These are phyloP conservation scores for Venturia canescens DNA, from an alignment of 1,140 invertebrate genomes.

Conservation along the genomic window DNA sequence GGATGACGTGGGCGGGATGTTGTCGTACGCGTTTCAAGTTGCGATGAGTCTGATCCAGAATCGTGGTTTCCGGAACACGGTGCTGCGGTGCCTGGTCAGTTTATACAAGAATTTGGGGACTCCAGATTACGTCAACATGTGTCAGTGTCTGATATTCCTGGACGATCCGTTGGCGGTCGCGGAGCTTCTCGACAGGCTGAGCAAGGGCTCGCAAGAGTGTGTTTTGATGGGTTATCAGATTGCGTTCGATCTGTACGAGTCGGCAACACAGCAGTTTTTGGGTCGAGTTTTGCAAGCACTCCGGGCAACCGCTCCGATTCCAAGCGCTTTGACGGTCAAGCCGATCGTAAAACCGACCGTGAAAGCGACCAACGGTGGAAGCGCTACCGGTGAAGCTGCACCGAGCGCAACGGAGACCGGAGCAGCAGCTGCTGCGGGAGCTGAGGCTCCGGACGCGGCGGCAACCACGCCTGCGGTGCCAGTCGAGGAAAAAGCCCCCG, in stretches of 20 bases:
- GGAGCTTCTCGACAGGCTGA: conserved; percentile 92
- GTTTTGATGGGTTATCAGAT: conserved; percentile 98
- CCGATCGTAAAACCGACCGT: conserved; percentile 84
- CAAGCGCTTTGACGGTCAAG: conserved; percentile 82
- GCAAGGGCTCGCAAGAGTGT: conserved; percentile 85
- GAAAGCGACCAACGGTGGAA: conserved; percentile 58
- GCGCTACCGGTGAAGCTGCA: not conserved
- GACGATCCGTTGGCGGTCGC: conserved; percentile 95
- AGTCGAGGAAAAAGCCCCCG: conserved; percentile 72
- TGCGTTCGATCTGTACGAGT: conserved; percentile 99
- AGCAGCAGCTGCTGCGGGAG: conserved; percentile 73
- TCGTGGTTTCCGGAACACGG: conserved; percentile 92
- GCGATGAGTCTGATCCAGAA: conserved; percentile 97
- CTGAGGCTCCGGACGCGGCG: conserved; percentile 55
- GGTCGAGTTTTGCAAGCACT: conserved; percentile 91
- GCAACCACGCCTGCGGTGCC: conserved; percentile 67
- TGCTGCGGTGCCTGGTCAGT: conserved; percentile 91
- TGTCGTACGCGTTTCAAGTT: conserved; percentile 96
- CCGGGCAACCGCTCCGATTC: conserved; percentile 89
- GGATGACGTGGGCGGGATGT: conserved; percentile 93
- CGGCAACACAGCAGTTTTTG: conserved; percentile 98
- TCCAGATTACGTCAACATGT: conserved; percentile 97
- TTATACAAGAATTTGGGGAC: conserved; percentile 91
- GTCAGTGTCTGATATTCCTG: conserved; percentile 96
- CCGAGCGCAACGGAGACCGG: conserved; percentile 58